Evolutionary conservation across 2,888 invertebrate genomes (phyloP).

Genomic region (Megastigmus dorsalis): DNA sequence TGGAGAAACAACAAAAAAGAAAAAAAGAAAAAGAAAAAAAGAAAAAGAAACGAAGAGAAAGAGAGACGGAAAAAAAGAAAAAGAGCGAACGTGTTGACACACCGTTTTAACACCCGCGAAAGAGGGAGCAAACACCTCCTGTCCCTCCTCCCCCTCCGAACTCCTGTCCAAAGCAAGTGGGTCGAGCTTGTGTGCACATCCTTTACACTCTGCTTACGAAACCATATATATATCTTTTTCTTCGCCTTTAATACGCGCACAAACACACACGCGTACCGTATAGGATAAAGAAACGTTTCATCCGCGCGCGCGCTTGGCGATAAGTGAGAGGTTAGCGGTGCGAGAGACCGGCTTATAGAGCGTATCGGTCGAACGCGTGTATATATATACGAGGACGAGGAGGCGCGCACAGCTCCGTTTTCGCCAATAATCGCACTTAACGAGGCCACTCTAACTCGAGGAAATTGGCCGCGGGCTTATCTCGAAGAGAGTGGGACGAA

Average conservation of each 20-base stretch:
- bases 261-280: not conserved
- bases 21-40: not conserved
- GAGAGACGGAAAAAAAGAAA: conserved; percentile 1
- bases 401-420: conserved; percentile 17
- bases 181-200: conserved; percentile 33
- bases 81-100: conserved; percentile 19
- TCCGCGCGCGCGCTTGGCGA: conserved; percentile 1
- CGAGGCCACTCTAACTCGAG: conserved; percentile 47
- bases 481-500: no score
- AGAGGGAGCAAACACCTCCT: conserved; percentile 2
- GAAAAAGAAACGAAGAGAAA: no score
- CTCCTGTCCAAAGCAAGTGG: conserved; percentile 25
- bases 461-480: conserved; percentile 49
- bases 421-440: conserved; percentile 49
- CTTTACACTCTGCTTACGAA: conserved; percentile 40
- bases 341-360: conserved; percentile 9
- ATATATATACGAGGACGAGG: not conserved
- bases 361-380: conserved; percentile 14
- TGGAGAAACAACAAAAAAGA: not conserved
- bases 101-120: conserved; percentile 18
- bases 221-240: not conserved
- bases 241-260: not conserved
- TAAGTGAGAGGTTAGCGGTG: conserved; percentile 17
- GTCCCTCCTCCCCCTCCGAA: not conserved
- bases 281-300: not conserved